phyloP scores from a whole-genome alignment of 1,140 invertebrate genomes.

The Nebria ingens region DNA sequence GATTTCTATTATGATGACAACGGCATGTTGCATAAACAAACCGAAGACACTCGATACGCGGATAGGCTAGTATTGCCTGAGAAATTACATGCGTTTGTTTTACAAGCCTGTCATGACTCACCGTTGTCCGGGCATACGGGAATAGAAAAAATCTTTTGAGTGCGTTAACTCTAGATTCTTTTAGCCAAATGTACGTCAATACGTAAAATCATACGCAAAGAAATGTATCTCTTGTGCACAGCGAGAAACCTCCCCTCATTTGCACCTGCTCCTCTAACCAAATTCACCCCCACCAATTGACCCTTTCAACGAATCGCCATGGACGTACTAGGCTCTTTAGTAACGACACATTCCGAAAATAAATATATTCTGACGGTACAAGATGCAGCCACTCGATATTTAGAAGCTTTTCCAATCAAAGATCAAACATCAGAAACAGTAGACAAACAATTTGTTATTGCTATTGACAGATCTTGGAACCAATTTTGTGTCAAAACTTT shows the following conservation, averaged over 20 bases:
- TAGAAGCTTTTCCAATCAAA: slow-evolving; percentile 19
- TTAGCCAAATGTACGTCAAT: slow-evolving; percentile 16
- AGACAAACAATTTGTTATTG: slow-evolving; percentile 19
- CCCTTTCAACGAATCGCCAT: slow-evolving; percentile 25
- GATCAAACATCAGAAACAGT: too few species aligned
- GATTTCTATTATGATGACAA: slow-evolving; percentile 13
- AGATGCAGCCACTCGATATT: slow-evolving; percentile 23
- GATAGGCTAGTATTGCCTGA: slow-evolving; percentile 12
- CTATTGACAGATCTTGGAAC: slow-evolving; percentile 26
- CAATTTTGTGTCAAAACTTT: slow-evolving; percentile 24
- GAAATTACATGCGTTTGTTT: background rate
- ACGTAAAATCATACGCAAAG: background rate
- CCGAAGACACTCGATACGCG: slow-evolving; percentile 2
- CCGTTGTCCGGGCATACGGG: slow-evolving; percentile 18
- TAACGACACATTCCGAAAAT: slow-evolving; percentile 18
- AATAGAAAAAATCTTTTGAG: slow-evolving; percentile 15
- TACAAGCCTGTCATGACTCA: slow-evolving; percentile 13
- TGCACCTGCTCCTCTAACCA: slow-evolving; percentile 15
- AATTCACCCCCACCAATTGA: background rate
- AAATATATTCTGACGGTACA: slow-evolving; percentile 30
- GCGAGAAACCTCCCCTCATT: slow-evolving; percentile 15
- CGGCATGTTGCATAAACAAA: slow-evolving; percentile 8
- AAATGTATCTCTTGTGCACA: slow-evolving; percentile 13
- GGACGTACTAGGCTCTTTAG: slow-evolving; percentile 36
- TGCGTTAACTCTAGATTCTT: slow-evolving; percentile 13